phyloP scores from a whole-genome alignment of 2,113 vertebrate genomes.

The Pipra filicauda region DNA sequence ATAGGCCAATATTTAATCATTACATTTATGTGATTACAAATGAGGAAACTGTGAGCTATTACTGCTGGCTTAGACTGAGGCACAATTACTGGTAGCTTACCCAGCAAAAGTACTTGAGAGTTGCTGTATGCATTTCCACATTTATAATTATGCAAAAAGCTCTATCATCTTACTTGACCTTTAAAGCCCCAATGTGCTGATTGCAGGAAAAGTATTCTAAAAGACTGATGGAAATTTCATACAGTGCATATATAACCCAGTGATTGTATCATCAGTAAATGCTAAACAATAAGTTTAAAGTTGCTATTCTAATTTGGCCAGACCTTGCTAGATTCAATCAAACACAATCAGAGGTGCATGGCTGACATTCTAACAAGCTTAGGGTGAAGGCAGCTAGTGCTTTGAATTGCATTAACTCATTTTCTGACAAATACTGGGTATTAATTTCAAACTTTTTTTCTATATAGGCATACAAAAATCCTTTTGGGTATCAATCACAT shows the following conservation, averaged over 20 bases:
- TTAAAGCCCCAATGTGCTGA: slow-evolving; percentile 49
- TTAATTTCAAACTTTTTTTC: neutral
- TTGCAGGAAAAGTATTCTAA: slow-evolving; percentile 55
- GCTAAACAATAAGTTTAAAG: slow-evolving; percentile 58
- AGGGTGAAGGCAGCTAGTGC: slow-evolving; percentile 13
- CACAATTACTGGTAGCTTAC: slow-evolving; percentile 55
- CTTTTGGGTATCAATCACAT: neutral
- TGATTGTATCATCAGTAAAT: slow-evolving; percentile 58
- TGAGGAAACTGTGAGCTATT: slow-evolving; percentile 49
- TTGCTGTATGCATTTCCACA: slow-evolving; percentile 29
- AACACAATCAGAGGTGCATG: slow-evolving; percentile 34
- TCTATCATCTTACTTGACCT: slow-evolving; percentile 55
- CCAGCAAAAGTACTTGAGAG: slow-evolving; percentile 28
- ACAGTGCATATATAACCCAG: neutral
- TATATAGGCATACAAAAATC: neutral
- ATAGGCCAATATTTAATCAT: slow-evolving; percentile 55
- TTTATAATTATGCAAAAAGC: slow-evolving; percentile 56
- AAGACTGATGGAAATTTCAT: slow-evolving; percentile 57
- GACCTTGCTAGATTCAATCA: slow-evolving; percentile 45
- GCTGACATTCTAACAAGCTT: slow-evolving; percentile 46
- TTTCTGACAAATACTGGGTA: neutral
- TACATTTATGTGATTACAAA: slow-evolving; percentile 58
- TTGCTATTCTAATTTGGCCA: slow-evolving; percentile 50
- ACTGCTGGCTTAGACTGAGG: slow-evolving; percentile 22
- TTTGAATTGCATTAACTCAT: slow-evolving; percentile 29